Conservation (phyloP, 1,140 invertebrate genomes). For the Steinernema khuongi region DNA sequence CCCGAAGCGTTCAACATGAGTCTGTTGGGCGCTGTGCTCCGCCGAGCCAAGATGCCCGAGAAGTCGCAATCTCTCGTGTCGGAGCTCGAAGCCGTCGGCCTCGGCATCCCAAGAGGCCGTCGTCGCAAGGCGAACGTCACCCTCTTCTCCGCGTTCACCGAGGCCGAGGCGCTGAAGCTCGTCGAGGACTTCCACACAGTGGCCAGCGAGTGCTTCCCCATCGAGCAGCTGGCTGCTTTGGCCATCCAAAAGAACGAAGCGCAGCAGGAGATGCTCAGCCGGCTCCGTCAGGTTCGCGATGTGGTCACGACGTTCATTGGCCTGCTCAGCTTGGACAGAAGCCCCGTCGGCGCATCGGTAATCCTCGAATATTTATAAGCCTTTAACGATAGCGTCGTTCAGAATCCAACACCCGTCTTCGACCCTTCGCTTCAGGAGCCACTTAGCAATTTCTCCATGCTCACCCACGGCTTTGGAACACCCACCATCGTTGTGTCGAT, state of each 20-base stretch:
- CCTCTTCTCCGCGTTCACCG: constrained; percentile 23
- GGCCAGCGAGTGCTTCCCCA: background rate
- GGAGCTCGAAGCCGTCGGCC: constrained; percentile 17
- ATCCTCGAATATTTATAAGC: no score
- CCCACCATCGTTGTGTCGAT: constrained; percentile 82
- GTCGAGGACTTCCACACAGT: constrained; percentile 12
- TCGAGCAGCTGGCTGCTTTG: background rate
- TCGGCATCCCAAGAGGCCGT: constrained; percentile 17
- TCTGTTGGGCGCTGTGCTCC: constrained; percentile 86
- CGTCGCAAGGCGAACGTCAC: constrained; percentile 21
- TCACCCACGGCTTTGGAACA: constrained; percentile 93
- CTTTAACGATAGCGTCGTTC: no score
- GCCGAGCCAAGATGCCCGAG: constrained; percentile 63
- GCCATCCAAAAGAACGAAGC: background rate
- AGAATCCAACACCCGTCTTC: constrained; percentile 63
- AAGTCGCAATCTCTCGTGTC: constrained; percentile 18
- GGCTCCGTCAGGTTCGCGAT: background rate
- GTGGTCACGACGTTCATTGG: background rate
- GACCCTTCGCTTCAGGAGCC: constrained; percentile 81
- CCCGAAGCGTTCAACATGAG: constrained; percentile 97
- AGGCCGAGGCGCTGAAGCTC: constrained; percentile 13
- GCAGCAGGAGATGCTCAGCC: background rate
- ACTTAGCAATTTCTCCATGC: constrained; percentile 91
- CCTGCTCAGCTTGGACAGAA: constrained; percentile 5
- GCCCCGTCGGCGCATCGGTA: constrained; percentile 10